Conservation (phyloP, 2,113 vertebrate genomes). For the Antidorcas marsupialis region DNA sequence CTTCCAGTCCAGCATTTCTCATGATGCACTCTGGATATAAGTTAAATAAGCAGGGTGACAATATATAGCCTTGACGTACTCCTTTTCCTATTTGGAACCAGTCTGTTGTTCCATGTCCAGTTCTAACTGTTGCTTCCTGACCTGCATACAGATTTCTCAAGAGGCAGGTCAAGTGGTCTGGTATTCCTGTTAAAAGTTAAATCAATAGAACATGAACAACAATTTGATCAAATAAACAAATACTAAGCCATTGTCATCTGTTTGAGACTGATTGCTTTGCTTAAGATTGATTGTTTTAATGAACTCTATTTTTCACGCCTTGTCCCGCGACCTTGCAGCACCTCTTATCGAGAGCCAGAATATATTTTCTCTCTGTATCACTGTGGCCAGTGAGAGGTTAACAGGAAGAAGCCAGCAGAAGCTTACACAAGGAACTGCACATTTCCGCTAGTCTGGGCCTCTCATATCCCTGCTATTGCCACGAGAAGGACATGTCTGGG, state of each 20-base stretch:
- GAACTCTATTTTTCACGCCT: background rate
- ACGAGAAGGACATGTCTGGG: background rate
- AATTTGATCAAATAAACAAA: background rate
- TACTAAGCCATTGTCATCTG: background rate
- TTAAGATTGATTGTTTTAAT: background rate
- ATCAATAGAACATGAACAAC: background rate
- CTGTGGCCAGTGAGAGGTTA: background rate
- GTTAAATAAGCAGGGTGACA: too few species aligned
- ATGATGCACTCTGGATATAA: too few species aligned
- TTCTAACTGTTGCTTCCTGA: too few species aligned
- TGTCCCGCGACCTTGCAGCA: background rate
- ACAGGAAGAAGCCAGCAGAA: background rate
- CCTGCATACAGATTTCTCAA: too few species aligned
- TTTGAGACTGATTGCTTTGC: background rate
- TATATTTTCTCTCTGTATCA: background rate
- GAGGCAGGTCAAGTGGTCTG: too few species aligned
- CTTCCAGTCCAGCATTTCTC: too few species aligned
- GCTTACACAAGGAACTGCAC: background rate
- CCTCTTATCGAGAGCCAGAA: background rate
- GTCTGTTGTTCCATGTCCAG: too few species aligned
- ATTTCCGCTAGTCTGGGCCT: background rate
- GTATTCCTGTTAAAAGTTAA: background rate
- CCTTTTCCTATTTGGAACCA: too few species aligned
- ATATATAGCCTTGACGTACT: too few species aligned
- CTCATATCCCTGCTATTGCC: background rate